Evolutionary conservation across 2,113 vertebrate genomes (phyloP), one percentile per base, ranked within the genome.

Genomic region (Eupsittula cactorum): DNA sequence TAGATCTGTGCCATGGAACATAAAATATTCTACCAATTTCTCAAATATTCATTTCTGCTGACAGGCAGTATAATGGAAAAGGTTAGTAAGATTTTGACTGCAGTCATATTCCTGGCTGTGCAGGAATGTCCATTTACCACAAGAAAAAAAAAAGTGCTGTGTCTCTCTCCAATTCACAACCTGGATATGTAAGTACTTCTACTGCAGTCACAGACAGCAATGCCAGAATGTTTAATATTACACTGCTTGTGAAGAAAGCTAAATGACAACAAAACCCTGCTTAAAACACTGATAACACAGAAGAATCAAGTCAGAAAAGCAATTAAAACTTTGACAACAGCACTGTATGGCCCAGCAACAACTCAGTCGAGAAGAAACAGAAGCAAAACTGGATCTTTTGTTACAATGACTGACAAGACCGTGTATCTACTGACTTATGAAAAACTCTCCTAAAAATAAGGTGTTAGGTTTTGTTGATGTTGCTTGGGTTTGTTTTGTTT

Each of bases 401-500:
- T 49, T 59, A 37, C 0, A 1, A 39, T 11, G 5, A 55, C 62
- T 28, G 67, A 39, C 28, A 41, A 49, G 24, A 59, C 7, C 29
- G 3, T 27, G 13, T 20, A 73, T 49, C 24, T 19, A 68, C 0
- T 64, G 29, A 50, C 53, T 39, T 2, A 10, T 13, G 17, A 73
- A 82, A 94, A 80, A 64, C 7, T 73, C 47, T 46, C 39, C 29
- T 21, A 83, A 83, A 88, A 91, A 68, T 11, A 53, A 68, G 4
- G 28, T 50, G 18, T 2, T 67, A 13, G 17, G 10, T 7, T 71
- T 71, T 39, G 41, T 10, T 42, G 25, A 33, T 28, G 39, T 9
- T 7, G 1, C 12, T 15, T 25, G 9, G 1, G 8, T 15, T n/a
- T 55, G 27, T 31, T 37, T 20, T 25, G 10, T 3, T 21, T 19